Evolutionary conservation across 2,888 invertebrate genomes (phyloP), one percentile per base, ranked within the genome.

Genomic region (Phoenoteleia sp.): DNA sequence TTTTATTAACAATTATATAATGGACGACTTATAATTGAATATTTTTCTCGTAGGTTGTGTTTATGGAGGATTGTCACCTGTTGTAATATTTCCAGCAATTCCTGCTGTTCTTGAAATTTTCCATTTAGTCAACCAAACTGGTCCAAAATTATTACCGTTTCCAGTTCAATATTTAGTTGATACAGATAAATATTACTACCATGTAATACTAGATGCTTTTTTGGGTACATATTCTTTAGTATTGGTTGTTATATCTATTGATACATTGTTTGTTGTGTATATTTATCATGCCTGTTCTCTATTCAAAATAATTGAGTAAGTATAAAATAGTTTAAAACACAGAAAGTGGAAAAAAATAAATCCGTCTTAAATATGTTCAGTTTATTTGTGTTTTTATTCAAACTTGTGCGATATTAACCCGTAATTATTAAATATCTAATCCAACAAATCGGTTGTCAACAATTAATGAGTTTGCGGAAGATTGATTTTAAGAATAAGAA

Each of bases 151-250:
- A 27, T 27, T 77, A 36, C 85, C 85, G 9, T 85, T 69, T 66
- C 81, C 77, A 27, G 81, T 85, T 39, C 85, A 85, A 27, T 85
- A 85, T 64, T 77, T 85, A 5, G 21, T 81, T 25, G 76, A 85
- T 25, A 6, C 79, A 27, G 81, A 85, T n/a, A 76, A 66, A 49
- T 81, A 81, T 69, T 85, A 81, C 45, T 72, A 81, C 36, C 25
- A 81, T 21, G 56, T 85, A 9, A 60, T 81, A 56, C 45, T 77
- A 23, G 69, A 81, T 64, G 81, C 67, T 33, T 81, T 58, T 52
- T 27, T 81, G n/a, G 85, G 81, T 1, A 79, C 79, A 19, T 58
- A 62, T 39, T 62, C 23, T 21, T 36, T 85, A 17, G 69, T 79
- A 2, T 79, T 74, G 81, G 69, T 71, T 23, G 85, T 85, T 11